phyloP scores from a whole-genome alignment of 1,140 invertebrate species.

The Steinernema feltiae region DNA sequence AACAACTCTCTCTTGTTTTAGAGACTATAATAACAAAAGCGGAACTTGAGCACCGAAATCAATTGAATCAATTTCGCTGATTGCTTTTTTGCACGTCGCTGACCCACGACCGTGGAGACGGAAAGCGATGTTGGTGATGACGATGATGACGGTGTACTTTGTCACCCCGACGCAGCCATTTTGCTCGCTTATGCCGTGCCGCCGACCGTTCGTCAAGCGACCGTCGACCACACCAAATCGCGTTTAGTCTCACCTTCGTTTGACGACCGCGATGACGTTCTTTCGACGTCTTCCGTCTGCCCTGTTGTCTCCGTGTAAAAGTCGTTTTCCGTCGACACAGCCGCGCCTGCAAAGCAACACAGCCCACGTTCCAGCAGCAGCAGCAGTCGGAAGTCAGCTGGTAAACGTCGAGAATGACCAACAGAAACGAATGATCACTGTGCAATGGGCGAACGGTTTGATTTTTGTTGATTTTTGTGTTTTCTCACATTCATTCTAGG shows the following conservation, averaged over 20 bases:
- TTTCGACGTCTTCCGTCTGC: too few relatives aligned
- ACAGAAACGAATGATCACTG: slow-evolving; percentile 22
- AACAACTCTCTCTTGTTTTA: too few relatives aligned
- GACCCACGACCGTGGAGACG: not conserved
- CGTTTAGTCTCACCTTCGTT: too few relatives aligned
- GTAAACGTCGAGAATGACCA: not conserved
- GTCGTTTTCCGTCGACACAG: not conserved
- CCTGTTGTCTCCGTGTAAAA: too few relatives aligned
- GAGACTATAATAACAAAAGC: too few relatives aligned
- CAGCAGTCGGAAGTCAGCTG: not conserved
- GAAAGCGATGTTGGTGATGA: not conserved
- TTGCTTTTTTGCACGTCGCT: not conserved
- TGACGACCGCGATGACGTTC: too few relatives aligned
- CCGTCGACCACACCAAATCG: too few relatives aligned
- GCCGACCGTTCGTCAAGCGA: too few relatives aligned
- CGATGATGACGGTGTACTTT: not conserved
- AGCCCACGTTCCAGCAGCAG: not conserved
- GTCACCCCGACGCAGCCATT: too few relatives aligned
- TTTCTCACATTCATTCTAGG: slow-evolving; percentile 32
- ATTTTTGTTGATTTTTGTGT: slow-evolving; percentile 16
- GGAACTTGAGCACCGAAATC: too few relatives aligned
- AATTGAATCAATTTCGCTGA: too few relatives aligned
- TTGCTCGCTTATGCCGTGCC: too few relatives aligned
- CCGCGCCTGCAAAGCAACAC: not conserved
- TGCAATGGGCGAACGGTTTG: slow-evolving; percentile 37